Base-by-base conservation (phyloP, 92 coral and sea anemone genomes). In the Galaxea fascicularis region DNA sequence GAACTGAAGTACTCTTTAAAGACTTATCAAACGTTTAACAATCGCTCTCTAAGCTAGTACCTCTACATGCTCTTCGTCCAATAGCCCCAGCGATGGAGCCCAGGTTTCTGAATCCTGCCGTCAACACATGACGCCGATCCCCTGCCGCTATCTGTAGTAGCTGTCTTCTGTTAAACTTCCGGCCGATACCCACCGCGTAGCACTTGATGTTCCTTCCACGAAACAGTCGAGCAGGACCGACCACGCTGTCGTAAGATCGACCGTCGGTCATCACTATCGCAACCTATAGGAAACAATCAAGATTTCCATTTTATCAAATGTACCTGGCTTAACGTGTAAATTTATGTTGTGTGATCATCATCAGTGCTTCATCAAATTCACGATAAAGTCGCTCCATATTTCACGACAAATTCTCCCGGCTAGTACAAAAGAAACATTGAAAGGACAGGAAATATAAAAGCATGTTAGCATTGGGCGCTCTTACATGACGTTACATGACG, bases 121-220 rank as follows among this genome's bases (percentile, higher is more conserved):
- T 88, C 80, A 82, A 68, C 78, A 91, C 87, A 57, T 89, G 94
- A 18, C 89, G 58, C 22, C 87, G 73, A 68, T 82, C 75, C 54
- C 85, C 92, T 14, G 83, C 85, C 29, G 90, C 91, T 53, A 94
- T 94, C 65, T 75, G 76, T 25, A 78, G 56, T 72, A 94, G 86
- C 71, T 91, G 89, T 13, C 31, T 39, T 26, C 76, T 84, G 73
- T 82, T 81, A 59, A 69, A 64, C 29, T 24, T 78, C 0, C 68
- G 65, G 52, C 93, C 93, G 30, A 91, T 85, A 6, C 98, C 98
- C 10, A 94, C 78, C 45, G 93, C 95, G 86, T 85, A 94, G 58
- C 88, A 78, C 49, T 85, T 90, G 18, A 91, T 90, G 46, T 79
- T 44, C 20, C 56, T 78, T 22, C 76, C 82, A 76, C 93, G 90